Evolutionary conservation across 2,113 vertebrate species (phyloP).

Genomic region (Sturnira hondurensis): DNA sequence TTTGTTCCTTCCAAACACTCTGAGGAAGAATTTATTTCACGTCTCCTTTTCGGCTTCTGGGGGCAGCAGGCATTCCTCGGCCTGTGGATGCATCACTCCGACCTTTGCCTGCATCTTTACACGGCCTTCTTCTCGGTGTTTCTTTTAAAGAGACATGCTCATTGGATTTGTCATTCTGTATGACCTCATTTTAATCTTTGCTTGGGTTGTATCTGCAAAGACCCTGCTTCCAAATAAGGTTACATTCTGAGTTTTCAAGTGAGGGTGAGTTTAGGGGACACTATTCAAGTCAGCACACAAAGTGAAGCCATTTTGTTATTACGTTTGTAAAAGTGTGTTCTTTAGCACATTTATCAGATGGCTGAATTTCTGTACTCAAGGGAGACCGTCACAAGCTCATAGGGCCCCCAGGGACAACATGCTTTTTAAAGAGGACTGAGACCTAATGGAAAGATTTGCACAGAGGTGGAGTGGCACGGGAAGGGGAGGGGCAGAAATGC

Average conservation of each 20-base stretch:
- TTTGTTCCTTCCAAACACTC: neutral
- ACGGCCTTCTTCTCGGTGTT: neutral
- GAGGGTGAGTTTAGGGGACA: neutral
- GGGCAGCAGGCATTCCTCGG: neutral
- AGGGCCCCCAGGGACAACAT: neutral
- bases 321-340: neutral
- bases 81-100: neutral
- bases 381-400: too few species aligned
- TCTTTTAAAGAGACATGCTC: neutral
- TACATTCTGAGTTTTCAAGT: neutral
- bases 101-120: neutral
- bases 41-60: neutral
- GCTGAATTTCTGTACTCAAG: neutral
- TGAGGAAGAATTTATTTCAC: neutral
- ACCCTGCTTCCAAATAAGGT: neutral
- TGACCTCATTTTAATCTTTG: neutral
- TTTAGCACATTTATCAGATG: neutral
- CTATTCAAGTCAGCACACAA: neutral
- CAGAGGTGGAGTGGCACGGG: neutral
- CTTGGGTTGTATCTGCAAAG: neutral
- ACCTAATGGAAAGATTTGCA: neutral
- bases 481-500: rapidly evolving
- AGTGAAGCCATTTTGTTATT: neutral
- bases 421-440: neutral
- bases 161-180: neutral